These are phyloP conservation scores for Acrossocheilus fasciatus DNA, from an alignment of 2,797 vertebrate species.

Conservation along the genomic window DNA sequence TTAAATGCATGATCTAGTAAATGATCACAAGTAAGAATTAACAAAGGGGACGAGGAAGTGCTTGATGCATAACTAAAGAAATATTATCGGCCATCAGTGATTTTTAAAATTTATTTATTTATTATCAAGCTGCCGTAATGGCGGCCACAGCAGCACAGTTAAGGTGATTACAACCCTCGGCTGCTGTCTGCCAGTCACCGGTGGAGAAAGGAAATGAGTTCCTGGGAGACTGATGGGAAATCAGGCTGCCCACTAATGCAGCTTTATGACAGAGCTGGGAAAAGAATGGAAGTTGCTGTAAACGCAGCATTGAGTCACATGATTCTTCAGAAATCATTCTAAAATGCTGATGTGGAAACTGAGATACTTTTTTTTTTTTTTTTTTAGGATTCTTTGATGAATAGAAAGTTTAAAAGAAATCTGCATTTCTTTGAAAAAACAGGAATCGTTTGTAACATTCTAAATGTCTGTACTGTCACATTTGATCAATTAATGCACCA, in stretches of 20 bases:
- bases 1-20: neutral
- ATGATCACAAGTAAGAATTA: neutral
- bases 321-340: neutral
- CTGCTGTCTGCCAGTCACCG: neutral
- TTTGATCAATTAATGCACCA: neutral
- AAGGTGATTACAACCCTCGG: conserved; percentile 36
- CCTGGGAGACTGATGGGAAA: conserved; percentile 40
- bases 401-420: neutral
- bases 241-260: conserved; percentile 38
- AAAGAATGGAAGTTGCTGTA: neutral
- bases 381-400: neutral
- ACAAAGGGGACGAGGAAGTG: neutral
- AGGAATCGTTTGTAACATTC: too few species aligned
- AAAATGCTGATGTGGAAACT: neutral
- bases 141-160: neutral
- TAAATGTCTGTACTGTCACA: neutral
- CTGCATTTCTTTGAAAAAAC: neutral
- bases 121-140: conserved; percentile 17
- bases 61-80: neutral
- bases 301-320: neutral
- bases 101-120: neutral
- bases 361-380: neutral
- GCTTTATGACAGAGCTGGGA: conserved; percentile 1
- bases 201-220: conserved; percentile 38
- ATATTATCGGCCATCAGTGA: neutral